Conservation (phyloP, 2,888 invertebrate species). For the Parasteatoda lunata region DNA sequence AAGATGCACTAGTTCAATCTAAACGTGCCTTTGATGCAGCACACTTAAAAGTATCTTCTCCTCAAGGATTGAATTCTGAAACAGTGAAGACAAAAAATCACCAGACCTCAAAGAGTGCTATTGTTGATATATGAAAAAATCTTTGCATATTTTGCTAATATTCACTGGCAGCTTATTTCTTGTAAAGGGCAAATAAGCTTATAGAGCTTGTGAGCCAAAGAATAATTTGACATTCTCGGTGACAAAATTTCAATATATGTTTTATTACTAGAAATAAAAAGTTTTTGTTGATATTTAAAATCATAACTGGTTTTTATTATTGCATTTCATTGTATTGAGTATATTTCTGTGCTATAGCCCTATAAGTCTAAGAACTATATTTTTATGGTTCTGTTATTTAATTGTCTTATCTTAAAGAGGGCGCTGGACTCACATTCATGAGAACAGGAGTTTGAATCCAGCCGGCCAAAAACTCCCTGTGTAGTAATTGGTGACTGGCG, state of each 20-base stretch:
- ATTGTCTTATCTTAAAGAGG: too few relatives aligned
- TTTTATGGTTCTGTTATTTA: too few relatives aligned
- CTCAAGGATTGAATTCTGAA: slow-evolving; percentile 9
- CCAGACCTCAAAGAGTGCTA: slow-evolving; percentile 43
- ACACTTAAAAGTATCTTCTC: slow-evolving; percentile 31
- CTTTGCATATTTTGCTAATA: not conserved
- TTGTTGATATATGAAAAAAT: slow-evolving; percentile 45
- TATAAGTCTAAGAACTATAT: too few relatives aligned
- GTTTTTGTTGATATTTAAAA: too few relatives aligned
- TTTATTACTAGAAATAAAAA: too few relatives aligned
- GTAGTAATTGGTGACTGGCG: too few relatives aligned
- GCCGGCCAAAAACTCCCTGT: too few relatives aligned
- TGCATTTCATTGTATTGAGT: too few relatives aligned
- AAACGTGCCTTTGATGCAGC: slow-evolving; percentile 64
- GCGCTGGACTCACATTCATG: too few relatives aligned
- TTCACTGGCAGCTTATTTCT: not conserved
- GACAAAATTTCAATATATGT: not conserved
- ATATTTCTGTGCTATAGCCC: too few relatives aligned
- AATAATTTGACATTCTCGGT: not conserved
- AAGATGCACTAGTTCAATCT: slow-evolving; percentile 61
- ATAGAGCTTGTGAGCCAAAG: not conserved
- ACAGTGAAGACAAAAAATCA: slow-evolving; percentile 19
- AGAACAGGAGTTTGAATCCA: too few relatives aligned
- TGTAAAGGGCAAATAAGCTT: not conserved
- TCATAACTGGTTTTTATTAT: too few relatives aligned